Conservation (phyloP, 1,140 invertebrate genomes). For the Anadara kagoshimensis region DNA sequence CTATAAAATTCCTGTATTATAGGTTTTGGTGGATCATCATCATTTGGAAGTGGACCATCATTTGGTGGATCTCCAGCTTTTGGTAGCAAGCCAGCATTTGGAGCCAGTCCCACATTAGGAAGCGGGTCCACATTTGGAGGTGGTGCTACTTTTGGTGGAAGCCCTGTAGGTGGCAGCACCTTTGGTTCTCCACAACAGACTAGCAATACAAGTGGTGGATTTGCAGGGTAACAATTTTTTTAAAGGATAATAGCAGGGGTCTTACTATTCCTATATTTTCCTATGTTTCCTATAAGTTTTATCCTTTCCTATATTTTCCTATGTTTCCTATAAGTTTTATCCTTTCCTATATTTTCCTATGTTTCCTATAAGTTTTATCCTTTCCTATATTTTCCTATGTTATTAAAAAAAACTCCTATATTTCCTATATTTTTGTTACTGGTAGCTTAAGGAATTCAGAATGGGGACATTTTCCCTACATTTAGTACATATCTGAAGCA, state of each 20-base stretch:
- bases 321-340: no score
- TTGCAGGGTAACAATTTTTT: constrained; percentile 42
- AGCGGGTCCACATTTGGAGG: constrained; percentile 44
- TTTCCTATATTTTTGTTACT: no score
- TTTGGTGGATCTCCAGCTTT: constrained; percentile 51
- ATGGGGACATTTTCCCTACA: no score
- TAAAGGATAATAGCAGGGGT: background rate
- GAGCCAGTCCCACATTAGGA: constrained; percentile 41
- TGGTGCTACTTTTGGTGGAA: constrained; percentile 40
- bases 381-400: no score
- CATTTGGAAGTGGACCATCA: constrained; percentile 48
- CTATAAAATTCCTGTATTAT: no score
- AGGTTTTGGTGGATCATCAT: constrained; percentile 44
- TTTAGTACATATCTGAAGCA: no score
- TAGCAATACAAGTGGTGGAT: constrained; percentile 31
- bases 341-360: no score
- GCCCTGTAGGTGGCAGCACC: constrained; percentile 16
- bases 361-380: no score
- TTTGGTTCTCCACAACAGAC: constrained; percentile 32
- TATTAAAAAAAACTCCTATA: no score
- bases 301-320: background rate
- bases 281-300: background rate
- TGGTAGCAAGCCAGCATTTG: constrained; percentile 48
- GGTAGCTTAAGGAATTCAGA: no score
- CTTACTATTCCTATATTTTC: no score